These are phyloP conservation scores for Ptiloglossa arizonensis DNA, from an alignment of 1,140 invertebrate genomes.

Conservation along the genomic window DNA sequence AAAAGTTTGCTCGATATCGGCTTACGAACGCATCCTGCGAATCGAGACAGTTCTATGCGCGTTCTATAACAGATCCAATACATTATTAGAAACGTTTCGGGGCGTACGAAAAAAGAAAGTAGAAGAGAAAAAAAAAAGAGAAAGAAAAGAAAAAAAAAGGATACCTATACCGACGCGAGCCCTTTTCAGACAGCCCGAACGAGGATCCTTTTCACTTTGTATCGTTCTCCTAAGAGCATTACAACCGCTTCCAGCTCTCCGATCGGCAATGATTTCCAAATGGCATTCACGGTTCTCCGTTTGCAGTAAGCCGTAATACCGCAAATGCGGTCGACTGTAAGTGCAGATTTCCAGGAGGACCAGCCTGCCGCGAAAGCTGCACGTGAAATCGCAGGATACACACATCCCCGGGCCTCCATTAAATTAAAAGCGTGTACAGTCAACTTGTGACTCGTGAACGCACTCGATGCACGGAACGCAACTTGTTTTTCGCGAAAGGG, in stretches of 20 bases:
- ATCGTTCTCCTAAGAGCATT: conserved; percentile 25
- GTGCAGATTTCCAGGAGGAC: conserved; percentile 58
- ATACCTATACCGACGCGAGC: no score
- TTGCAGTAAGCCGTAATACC: conserved; percentile 62
- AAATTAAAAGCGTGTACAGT: conserved; percentile 58
- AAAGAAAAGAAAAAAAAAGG: not conserved
- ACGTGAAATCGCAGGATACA: conserved; percentile 51
- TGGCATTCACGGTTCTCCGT: conserved; percentile 40
- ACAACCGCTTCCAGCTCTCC: conserved; percentile 15
- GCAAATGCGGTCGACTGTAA: conserved; percentile 63
- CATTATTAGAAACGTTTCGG: conserved; percentile 13
- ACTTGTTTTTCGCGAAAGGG: not conserved
- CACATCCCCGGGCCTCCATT: conserved; percentile 25
- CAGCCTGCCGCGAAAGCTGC: conserved; percentile 38
- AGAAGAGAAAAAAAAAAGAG: no score
- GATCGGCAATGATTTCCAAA: conserved; percentile 48
- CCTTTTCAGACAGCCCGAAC: conserved; percentile 1
- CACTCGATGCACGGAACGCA: conserved; percentile 29
- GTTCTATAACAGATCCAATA: not conserved
- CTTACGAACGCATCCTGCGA: not conserved
- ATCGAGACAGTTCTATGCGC: not conserved
- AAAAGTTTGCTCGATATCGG: not conserved
- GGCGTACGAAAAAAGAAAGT: not conserved
- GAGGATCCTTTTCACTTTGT: conserved; percentile 22
- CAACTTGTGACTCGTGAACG: not conserved